Evolutionary conservation across 2,888 invertebrate genomes (phyloP).

Genomic region (Vanessa cardui): DNA sequence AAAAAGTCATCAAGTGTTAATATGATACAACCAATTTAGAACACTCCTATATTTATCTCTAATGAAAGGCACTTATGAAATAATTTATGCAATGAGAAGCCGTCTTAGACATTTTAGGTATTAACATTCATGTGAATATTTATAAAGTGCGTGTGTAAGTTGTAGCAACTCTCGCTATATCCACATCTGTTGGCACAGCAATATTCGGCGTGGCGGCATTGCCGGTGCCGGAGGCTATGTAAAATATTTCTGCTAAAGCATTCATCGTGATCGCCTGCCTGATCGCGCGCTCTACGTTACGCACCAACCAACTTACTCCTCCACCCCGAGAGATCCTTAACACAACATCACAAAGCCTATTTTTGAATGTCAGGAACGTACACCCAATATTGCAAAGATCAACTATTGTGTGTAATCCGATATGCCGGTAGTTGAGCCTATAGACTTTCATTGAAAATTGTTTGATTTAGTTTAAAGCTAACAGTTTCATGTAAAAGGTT

Average conservation of each 20-base stretch:
- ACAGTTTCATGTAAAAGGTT: constrained; percentile 49
- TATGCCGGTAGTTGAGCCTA: constrained; percentile 70
- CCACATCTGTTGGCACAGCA: constrained; percentile 76
- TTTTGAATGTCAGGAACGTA: constrained; percentile 41
- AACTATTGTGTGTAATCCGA: constrained; percentile 73
- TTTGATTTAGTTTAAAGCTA: constrained; percentile 60
- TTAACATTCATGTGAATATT: constrained; percentile 5
- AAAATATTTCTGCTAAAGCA: constrained; percentile 83
- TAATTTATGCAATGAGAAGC: background rate
- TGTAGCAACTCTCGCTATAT: constrained; percentile 46
- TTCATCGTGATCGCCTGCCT: constrained; percentile 79
- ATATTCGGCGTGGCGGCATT: constrained; percentile 72
- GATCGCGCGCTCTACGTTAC: constrained; percentile 68
- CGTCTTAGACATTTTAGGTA: background rate
- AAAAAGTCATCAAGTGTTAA: background rate
- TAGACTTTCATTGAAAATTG: constrained; percentile 66
- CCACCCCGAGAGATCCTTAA: constrained; percentile 49
- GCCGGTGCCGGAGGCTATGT: constrained; percentile 75
- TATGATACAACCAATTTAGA: background rate
- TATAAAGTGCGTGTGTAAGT: constrained; percentile 24
- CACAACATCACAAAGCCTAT: constrained; percentile 49
- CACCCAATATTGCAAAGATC: constrained; percentile 55
- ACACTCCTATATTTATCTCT: background rate
- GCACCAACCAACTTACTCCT: constrained; percentile 56
- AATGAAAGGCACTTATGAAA: background rate